phyloP scores from a whole-genome alignment of 2,113 vertebrate species.

The Aphyosemion australe region DNA sequence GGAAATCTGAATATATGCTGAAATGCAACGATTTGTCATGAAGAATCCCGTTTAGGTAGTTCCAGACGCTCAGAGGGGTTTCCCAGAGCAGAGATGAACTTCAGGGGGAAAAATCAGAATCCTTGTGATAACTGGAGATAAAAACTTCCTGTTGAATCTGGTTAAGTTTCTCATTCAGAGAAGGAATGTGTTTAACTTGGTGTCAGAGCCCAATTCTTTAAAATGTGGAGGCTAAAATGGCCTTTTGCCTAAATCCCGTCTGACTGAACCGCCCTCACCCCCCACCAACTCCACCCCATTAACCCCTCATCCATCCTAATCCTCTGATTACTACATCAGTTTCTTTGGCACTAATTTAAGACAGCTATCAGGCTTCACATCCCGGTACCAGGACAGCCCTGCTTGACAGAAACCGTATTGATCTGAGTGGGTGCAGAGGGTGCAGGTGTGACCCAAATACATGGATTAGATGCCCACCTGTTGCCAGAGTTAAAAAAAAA shows the following conservation, averaged over 20 bases:
- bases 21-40: background rate
- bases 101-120: background rate
- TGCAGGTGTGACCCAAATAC: slow-evolving; percentile 54
- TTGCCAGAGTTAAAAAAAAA: slow-evolving; percentile 26
- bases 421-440: slow-evolving; percentile 34
- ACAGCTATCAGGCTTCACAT: slow-evolving; percentile 36
- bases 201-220: background rate
- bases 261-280: slow-evolving; percentile 16
- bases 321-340: slow-evolving; percentile 72
- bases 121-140: background rate
- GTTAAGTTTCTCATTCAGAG: background rate
- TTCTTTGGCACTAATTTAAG: slow-evolving; percentile 63
- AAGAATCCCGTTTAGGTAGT: background rate
- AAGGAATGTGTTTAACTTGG: slow-evolving; percentile 1
- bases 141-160: background rate
- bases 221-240: slow-evolving; percentile 30
- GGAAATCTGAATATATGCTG: background rate
- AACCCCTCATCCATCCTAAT: slow-evolving; percentile 73
- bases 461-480: slow-evolving; percentile 55
- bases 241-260: slow-evolving; percentile 43
- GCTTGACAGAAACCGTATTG: slow-evolving; percentile 19
- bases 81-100: slow-evolving; percentile 7
- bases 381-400: slow-evolving; percentile 38
- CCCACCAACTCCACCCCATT: slow-evolving; percentile 34
- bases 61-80: slow-evolving; percentile 17